phyloP scores from a whole-genome alignment of 2,113 vertebrate species.

The Crypturellus undulatus region DNA sequence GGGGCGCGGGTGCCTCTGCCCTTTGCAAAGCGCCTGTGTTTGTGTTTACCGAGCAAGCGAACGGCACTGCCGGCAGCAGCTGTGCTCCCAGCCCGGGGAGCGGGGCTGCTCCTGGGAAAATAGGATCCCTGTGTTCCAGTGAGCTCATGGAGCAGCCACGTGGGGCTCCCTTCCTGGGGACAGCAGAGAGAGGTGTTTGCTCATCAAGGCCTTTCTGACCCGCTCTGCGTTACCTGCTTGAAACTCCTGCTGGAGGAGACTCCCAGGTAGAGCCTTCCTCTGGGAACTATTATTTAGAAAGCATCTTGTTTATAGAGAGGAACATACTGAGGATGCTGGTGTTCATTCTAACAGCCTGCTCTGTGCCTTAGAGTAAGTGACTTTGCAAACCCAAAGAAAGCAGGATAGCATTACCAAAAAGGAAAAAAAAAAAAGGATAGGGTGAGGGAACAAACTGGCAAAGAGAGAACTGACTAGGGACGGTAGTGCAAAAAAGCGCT shows the following conservation, averaged over 20 bases:
- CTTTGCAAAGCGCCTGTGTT: neutral
- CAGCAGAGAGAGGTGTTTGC: neutral
- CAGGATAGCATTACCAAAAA: neutral
- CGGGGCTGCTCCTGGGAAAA: neutral
- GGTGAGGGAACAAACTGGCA: neutral
- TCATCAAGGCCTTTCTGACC: neutral
- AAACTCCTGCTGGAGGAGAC: neutral
- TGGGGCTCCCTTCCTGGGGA: neutral
- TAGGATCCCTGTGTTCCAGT: neutral
- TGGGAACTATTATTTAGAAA: neutral
- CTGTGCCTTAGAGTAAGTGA: neutral
- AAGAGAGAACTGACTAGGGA: neutral
- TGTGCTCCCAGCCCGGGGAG: neutral
- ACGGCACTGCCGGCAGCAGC: neutral
- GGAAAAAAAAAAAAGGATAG: neutral
- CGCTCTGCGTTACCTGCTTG: neutral
- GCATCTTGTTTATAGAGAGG: neutral
- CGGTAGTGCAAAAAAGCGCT: neutral
- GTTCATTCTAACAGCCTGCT: neutral
- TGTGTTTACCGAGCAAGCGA: neutral
- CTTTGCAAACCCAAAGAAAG: neutral
- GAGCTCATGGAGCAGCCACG: neutral
- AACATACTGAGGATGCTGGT: neutral
- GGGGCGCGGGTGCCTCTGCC: neutral
- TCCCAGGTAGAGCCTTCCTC: neutral